phyloP scores from a whole-genome alignment of 1,140 invertebrate genomes.

The Formica selysi region DNA sequence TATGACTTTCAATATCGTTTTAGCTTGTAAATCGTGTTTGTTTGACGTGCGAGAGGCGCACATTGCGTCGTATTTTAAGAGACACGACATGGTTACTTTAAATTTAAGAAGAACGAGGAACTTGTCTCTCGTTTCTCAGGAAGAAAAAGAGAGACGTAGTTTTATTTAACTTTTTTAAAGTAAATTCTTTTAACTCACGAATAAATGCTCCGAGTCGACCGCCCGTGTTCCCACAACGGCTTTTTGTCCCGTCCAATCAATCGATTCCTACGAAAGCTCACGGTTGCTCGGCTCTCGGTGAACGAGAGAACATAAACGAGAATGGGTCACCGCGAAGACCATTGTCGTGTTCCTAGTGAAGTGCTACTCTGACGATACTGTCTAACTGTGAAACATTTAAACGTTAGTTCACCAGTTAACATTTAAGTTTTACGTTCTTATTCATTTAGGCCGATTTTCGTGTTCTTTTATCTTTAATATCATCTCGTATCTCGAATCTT shows the following conservation, averaged over 20 bases:
- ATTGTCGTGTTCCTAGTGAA: slow-evolving; percentile 4
- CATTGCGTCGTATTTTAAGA: not conserved
- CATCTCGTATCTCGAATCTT: not conserved
- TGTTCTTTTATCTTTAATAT: not conserved
- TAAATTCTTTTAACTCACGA: slow-evolving; percentile 62
- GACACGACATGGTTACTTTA: slow-evolving; percentile 10
- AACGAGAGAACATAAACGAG: slow-evolving; percentile 39
- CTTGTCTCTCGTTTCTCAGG: not conserved
- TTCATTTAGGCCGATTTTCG: not conserved
- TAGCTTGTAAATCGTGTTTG: slow-evolving; percentile 37
- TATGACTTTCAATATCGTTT: slow-evolving; percentile 36
- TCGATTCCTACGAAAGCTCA: slow-evolving; percentile 33
- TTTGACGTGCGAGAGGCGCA: not conserved
- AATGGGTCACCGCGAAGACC: slow-evolving; percentile 17
- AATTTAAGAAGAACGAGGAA: not conserved
- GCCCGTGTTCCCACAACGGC: slow-evolving; percentile 20
- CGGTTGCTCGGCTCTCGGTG: not conserved
- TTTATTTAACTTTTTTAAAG: slow-evolving; percentile 57
- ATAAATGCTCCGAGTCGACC: slow-evolving; percentile 33
- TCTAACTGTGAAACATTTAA: slow-evolving; percentile 48
- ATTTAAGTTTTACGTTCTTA: not conserved
- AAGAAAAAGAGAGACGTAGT: not conserved
- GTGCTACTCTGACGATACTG: slow-evolving; percentile 14
- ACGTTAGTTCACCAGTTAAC: slow-evolving; percentile 15
- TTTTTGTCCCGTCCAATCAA: slow-evolving; percentile 59